Evolutionary conservation across 2,797 vertebrate genomes (phyloP).

Genomic region (Microhierax caerulescens): DNA sequence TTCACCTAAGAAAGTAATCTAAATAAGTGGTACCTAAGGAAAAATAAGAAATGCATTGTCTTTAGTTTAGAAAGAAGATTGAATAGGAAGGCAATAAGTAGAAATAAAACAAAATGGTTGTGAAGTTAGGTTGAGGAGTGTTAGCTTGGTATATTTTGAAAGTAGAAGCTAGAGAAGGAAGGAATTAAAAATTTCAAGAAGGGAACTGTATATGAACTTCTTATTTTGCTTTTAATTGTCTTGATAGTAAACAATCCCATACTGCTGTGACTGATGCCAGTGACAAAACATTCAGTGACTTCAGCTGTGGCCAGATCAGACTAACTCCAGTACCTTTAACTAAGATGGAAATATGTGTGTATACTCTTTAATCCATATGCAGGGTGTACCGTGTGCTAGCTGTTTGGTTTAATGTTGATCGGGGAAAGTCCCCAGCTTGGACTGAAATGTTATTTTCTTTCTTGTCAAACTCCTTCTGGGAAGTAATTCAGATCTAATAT

Average conservation of each 20-base stretch:
- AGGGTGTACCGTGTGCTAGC: not conserved
- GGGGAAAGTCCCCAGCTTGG: not conserved
- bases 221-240: not conserved
- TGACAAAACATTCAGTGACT: not conserved
- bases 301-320: not conserved
- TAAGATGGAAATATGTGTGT: not conserved
- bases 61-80: not conserved
- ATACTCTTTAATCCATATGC: not conserved
- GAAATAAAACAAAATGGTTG: not conserved
- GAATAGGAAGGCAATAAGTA: not conserved
- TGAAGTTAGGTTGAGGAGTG: not conserved
- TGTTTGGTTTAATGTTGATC: not conserved
- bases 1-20: not conserved
- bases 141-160: not conserved
- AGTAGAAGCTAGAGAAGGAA: not conserved
- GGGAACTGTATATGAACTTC: not conserved
- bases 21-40: not conserved
- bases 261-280: not conserved
- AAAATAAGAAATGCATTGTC: not conserved
- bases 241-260: not conserved
- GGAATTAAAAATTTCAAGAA: not conserved
- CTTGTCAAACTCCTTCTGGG: slow-evolving; percentile 10
- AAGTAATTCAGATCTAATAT: slow-evolving; percentile 48
- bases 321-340: not conserved
- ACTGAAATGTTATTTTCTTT: not conserved